A percentile compares a stretch with the other conserved stretches of the same genome.
Conservation (phyloP, 2,888 invertebrate genomes). For the Macrophya alboannulata region DNA sequence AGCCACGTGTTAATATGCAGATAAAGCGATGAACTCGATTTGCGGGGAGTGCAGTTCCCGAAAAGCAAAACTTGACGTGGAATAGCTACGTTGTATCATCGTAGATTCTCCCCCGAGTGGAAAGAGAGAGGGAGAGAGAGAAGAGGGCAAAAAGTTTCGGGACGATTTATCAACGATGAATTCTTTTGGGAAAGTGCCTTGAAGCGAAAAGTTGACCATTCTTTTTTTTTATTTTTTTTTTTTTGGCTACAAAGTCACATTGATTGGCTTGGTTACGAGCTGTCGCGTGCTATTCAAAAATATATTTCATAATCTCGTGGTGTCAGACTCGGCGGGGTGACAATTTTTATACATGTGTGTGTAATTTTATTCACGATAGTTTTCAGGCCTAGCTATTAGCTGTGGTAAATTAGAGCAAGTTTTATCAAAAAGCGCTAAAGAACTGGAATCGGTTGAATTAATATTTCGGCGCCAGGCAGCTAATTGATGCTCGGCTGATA, state of each 20-base stretch:
- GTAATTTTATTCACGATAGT: neutral
- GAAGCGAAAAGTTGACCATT: slow-evolving; percentile 36
- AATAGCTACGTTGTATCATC: slow-evolving; percentile 10
- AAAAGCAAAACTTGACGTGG: slow-evolving; percentile 7
- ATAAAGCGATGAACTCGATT: slow-evolving; percentile 64
- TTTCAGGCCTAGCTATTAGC: neutral
- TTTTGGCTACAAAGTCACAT: neutral
- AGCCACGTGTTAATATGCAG: slow-evolving; percentile 70
- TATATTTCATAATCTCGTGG: slow-evolving; percentile 9
- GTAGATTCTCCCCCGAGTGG: neutral
- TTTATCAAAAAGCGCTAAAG: neutral
- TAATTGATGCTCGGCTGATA: slow-evolving; percentile 71
- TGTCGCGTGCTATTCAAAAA: slow-evolving; percentile 13
- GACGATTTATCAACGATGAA: slow-evolving; percentile 40
- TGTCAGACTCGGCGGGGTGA: neutral
- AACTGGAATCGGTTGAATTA: slow-evolving; percentile 51
- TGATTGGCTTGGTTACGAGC: slow-evolving; percentile 26
- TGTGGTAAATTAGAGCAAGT: neutral
- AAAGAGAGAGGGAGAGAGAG: neutral
- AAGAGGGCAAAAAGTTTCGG: slow-evolving; percentile 4
- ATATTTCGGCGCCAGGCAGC: slow-evolving; percentile 63
- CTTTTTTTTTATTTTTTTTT: neutral
- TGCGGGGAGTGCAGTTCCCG: slow-evolving; percentile 12
- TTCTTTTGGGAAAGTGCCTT: slow-evolving; percentile 20
- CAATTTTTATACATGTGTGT: neutral